Percentiles rank a stretch among this genome's conserved stretches.
Evolutionary conservation across 2,888 invertebrate species (phyloP).

Genomic region (Diadromus collaris): DNA sequence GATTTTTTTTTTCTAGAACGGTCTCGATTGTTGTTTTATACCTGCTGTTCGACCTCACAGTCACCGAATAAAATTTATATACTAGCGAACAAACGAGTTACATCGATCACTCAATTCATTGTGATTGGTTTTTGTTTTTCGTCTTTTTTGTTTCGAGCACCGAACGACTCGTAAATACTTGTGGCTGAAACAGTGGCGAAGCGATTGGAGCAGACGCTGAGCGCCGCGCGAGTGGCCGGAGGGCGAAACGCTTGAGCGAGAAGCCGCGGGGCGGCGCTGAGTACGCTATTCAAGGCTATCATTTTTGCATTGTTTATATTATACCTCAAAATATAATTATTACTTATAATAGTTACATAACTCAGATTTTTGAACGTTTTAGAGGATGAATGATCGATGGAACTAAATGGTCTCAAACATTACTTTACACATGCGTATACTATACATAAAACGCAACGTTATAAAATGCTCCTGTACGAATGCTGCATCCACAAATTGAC

Average conservation of each 20-base stretch:
- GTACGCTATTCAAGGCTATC: neutral
- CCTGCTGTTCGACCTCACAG: conserved; percentile 10
- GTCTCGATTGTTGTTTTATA: conserved; percentile 1
- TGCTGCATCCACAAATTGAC: neutral
- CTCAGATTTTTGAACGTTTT: neutral
- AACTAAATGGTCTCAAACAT: neutral
- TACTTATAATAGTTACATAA: neutral
- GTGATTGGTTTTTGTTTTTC: too few relatives aligned
- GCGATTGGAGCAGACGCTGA: conserved; percentile 4
- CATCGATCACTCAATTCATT: conserved; percentile 11
- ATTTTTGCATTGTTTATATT: neutral
- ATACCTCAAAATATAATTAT: neutral
- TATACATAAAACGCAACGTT: neutral
- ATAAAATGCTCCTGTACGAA: neutral
- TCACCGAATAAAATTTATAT: conserved; percentile 20
- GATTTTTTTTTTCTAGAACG: neutral
- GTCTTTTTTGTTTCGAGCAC: conserved; percentile 11
- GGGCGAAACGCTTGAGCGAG: neutral
- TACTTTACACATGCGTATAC: neutral
- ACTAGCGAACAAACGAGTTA: neutral
- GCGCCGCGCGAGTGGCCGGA: conserved; percentile 6
- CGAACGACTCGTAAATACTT: neutral
- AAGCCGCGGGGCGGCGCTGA: neutral
- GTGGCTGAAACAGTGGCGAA: neutral
- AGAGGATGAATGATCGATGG: neutral